A percentile compares a stretch with the other conserved stretches of the same genome.
phyloP scores from a whole-genome alignment of 2,888 invertebrate species.

The Sesamia inferens region DNA sequence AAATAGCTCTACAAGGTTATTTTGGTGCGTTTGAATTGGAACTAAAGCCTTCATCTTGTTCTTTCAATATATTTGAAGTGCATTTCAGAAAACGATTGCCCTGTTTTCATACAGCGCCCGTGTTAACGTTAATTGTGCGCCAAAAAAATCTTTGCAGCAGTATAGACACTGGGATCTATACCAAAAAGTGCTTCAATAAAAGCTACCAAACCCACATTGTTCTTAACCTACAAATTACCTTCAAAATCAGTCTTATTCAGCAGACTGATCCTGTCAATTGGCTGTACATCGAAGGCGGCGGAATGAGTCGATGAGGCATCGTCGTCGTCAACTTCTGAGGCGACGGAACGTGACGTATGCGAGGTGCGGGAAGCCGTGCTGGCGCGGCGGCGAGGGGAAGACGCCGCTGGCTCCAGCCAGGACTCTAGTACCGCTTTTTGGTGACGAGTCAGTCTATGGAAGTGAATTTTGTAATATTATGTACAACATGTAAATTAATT shows the following conservation, averaged over 20 bases:
- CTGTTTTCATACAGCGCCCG: not conserved
- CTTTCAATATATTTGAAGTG: not conserved
- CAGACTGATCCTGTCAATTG: slow-evolving; percentile 85
- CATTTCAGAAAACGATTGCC: not conserved
- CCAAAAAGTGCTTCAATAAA: not conserved
- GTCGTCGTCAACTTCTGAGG: slow-evolving; percentile 64
- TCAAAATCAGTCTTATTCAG: slow-evolving; percentile 86
- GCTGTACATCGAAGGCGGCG: slow-evolving; percentile 75
- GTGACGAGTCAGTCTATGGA: slow-evolving; percentile 84
- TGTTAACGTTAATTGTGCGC: not conserved
- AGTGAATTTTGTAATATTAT: not conserved
- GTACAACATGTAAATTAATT: too few relatives aligned
- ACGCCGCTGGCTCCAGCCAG: slow-evolving; percentile 63
- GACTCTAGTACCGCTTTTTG: slow-evolving; percentile 84
- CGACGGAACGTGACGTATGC: slow-evolving; percentile 46
- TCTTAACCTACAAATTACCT: slow-evolving; percentile 71
- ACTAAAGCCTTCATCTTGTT: not conserved
- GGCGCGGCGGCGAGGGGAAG: slow-evolving; percentile 43
- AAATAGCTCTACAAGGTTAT: not conserved
- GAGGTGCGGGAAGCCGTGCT: slow-evolving; percentile 57
- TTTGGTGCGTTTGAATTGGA: not conserved
- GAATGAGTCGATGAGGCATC: slow-evolving; percentile 64
- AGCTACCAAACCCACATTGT: not conserved
- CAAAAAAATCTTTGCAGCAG: not conserved
- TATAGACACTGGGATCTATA: not conserved